Conservation (phyloP, 1,140 invertebrate species). For the Globodera rostochiensis region DNA sequence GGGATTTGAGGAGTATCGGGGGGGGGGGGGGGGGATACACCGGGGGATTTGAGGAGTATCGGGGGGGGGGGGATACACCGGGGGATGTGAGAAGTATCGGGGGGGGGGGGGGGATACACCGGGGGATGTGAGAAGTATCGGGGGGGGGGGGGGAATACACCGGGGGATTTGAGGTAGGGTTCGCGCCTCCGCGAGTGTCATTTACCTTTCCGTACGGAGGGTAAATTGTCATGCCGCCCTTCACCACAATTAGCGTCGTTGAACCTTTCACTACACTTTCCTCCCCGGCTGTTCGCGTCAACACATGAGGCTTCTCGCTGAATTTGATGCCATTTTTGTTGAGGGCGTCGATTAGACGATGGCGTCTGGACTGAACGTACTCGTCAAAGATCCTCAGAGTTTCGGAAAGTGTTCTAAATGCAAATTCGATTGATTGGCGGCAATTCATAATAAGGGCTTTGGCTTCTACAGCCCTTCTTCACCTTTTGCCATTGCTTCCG, state of each 20-base stretch:
- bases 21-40: too few relatives aligned
- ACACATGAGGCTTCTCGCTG: slow-evolving; percentile 11
- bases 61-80: too few relatives aligned
- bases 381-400: slow-evolving; percentile 23
- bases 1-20: too few relatives aligned
- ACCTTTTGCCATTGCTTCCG: slow-evolving; percentile 12
- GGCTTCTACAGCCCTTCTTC: not conserved
- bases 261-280: not conserved
- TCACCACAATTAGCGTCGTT: not conserved
- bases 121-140: too few relatives aligned
- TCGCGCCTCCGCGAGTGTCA: too few relatives aligned
- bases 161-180: too few relatives aligned
- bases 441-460: too few relatives aligned
- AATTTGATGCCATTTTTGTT: slow-evolving; percentile 21
- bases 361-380: not conserved
- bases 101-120: too few relatives aligned
- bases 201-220: slow-evolving; percentile 23
- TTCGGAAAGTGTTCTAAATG: not conserved
- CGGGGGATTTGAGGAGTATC: too few relatives aligned
- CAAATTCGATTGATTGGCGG: not conserved
- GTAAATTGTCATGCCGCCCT: not conserved
- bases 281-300: not conserved
- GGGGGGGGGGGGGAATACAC: too few relatives aligned
- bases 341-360: slow-evolving; percentile 15
- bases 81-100: too few relatives aligned